Percentiles rank a stretch among this genome's conserved stretches.
These are phyloP conservation scores for Eurystomus glaucurus DNA, from an alignment of 2,797 vertebrate genomes.

Conservation along the genomic window DNA sequence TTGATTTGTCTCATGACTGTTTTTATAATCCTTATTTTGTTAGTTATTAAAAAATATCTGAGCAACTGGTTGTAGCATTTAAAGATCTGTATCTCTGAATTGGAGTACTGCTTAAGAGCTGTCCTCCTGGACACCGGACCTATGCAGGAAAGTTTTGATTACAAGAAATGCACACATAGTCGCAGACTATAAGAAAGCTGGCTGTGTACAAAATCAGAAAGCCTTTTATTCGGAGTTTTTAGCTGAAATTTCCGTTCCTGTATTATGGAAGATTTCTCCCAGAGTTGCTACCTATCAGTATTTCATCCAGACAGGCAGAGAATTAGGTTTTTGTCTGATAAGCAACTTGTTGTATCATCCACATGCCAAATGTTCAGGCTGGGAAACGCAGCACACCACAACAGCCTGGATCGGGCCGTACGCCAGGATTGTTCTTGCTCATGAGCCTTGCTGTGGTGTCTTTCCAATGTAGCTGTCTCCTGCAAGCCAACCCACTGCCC, in stretches of 20 bases:
- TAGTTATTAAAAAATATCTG: not conserved
- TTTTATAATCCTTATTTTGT: not conserved
- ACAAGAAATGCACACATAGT: not conserved
- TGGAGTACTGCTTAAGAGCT: not conserved
- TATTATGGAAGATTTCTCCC: not conserved
- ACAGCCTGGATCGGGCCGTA: not conserved
- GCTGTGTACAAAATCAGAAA: not conserved
- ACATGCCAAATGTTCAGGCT: accelerated
- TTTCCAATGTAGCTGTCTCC: not conserved
- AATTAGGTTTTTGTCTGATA: not conserved
- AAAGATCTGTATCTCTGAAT: not conserved
- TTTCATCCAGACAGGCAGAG: not conserved
- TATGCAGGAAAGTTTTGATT: not conserved
- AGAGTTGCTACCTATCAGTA: not conserved
- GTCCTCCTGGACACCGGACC: not conserved
- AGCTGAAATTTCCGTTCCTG: not conserved
- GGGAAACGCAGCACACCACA: accelerated
- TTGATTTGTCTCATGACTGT: conserved; percentile 10
- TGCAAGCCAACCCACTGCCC: too few relatives aligned
- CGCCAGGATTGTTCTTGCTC: not conserved
- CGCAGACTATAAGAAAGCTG: accelerated
- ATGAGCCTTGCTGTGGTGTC: accelerated
- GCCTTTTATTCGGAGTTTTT: not conserved
- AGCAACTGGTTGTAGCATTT: not conserved
- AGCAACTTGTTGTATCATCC: not conserved